Evolutionary conservation across 2,797 vertebrate species (phyloP).

Genomic region (Enteromius paludinosus): DNA sequence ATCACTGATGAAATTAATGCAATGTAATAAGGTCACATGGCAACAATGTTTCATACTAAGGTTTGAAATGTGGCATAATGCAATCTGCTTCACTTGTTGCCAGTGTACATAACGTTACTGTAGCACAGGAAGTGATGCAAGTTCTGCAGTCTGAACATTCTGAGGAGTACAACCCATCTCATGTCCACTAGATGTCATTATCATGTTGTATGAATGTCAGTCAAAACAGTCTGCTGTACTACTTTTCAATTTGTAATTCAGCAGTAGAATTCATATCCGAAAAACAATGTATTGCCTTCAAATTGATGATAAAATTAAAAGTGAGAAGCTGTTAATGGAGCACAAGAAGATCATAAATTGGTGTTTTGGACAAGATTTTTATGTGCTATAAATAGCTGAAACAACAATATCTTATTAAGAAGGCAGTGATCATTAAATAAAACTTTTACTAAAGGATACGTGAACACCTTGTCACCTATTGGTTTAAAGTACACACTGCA

Average conservation of each 20-base stretch:
- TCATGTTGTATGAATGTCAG: neutral
- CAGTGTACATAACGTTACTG: neutral
- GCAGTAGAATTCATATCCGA: neutral
- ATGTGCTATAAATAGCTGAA: neutral
- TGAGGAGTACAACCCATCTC: neutral
- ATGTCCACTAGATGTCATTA: conserved; percentile 33
- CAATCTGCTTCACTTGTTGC: neutral
- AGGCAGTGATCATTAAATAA: neutral
- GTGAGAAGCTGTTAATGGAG: neutral
- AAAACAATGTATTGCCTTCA: neutral
- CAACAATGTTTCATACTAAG: neutral
- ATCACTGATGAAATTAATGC: neutral
- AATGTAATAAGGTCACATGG: neutral
- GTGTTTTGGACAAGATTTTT: too few species aligned
- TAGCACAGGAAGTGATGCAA: neutral
- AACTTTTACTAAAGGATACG: conserved; percentile 79
- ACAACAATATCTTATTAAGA: neutral
- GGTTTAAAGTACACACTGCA: conserved; percentile 87
- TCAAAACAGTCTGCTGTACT: neutral
- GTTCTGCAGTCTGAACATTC: neutral
- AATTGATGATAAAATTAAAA: neutral
- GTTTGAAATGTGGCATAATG: neutral
- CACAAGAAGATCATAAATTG: neutral
- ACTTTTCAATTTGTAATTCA: neutral
- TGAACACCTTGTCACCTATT: conserved; percentile 83